phyloP scores from a whole-genome alignment of 1,140 invertebrate species.

The Lordiphosa stackelbergi region DNA sequence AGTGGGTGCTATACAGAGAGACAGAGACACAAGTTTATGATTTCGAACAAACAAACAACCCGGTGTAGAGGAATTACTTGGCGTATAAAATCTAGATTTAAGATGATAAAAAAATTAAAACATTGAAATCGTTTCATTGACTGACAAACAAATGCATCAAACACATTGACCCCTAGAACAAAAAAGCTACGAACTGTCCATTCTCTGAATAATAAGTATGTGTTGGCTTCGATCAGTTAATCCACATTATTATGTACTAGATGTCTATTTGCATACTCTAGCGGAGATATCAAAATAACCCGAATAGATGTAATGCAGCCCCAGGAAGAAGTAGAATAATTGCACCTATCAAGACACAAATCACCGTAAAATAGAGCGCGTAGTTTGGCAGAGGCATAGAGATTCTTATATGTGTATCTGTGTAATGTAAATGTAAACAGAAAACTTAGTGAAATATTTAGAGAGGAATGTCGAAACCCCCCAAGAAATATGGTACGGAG shows the following conservation, averaged over 20 bases:
- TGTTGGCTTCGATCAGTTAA: slow-evolving; percentile 49
- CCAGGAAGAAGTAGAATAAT: slow-evolving; percentile 52
- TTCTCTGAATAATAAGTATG: too few species aligned
- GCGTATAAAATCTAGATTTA: slow-evolving; percentile 16
- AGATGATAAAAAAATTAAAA: slow-evolving; percentile 3
- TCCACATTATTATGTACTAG: slow-evolving; percentile 16
- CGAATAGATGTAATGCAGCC: slow-evolving; percentile 35
- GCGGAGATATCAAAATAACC: slow-evolving; percentile 49
- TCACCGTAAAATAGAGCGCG: slow-evolving; percentile 2
- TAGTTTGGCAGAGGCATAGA: slow-evolving; percentile 17
- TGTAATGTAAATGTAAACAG: slow-evolving; percentile 46
- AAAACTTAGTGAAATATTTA: slow-evolving; percentile 65
- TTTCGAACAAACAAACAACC: slow-evolving; percentile 23
- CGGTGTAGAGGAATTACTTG: slow-evolving; percentile 16
- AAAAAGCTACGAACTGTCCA: too few species aligned
- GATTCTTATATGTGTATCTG: slow-evolving; percentile 38
- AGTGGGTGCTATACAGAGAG: slow-evolving; percentile 31
- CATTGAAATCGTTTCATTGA: slow-evolving; percentile 46
- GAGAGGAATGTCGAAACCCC: slow-evolving; percentile 25
- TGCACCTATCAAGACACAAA: slow-evolving; percentile 31
- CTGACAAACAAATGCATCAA: slow-evolving; percentile 39
- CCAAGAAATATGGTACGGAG: slow-evolving; percentile 17
- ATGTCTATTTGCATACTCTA: slow-evolving; percentile 23
- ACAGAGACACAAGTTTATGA: slow-evolving; percentile 21
- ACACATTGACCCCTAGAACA: slow-evolving; percentile 4